Percentiles rank a stretch among this genome's conserved stretches.
phyloP scores from a whole-genome alignment of 2,113 vertebrate genomes.

The Tupaia tana region DNA sequence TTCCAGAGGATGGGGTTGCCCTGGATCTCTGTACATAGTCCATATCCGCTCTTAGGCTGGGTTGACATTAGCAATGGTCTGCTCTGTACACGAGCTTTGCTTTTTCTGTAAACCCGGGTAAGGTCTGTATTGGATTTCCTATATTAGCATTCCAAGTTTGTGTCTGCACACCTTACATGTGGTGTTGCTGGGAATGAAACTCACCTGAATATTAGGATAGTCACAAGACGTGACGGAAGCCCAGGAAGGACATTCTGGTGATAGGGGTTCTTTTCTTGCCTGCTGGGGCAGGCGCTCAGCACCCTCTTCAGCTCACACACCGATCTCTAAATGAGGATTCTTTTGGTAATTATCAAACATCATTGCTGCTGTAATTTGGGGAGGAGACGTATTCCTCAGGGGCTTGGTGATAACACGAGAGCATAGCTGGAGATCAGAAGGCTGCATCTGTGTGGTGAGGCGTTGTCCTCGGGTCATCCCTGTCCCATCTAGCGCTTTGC shows the following conservation, averaged over 20 bases:
- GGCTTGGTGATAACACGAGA: not conserved
- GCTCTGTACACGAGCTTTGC: conserved; percentile 42
- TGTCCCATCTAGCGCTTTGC: not conserved
- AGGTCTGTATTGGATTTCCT: conserved; percentile 75
- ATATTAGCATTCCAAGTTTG: conserved; percentile 81
- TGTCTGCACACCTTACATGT: conserved; percentile 70
- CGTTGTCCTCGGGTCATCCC: not conserved
- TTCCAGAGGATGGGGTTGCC: not conserved
- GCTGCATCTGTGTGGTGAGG: not conserved
- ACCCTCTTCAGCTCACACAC: conserved; percentile 74
- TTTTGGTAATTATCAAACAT: conserved; percentile 71
- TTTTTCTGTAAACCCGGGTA: conserved; percentile 74
- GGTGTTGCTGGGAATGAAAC: conserved; percentile 82
- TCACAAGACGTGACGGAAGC: conserved; percentile 80
- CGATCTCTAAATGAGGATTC: conserved; percentile 56
- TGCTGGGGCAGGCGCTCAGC: conserved; percentile 76
- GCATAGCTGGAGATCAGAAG: not conserved
- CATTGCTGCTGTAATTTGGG: conserved; percentile 25
- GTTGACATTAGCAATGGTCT: conserved; percentile 71
- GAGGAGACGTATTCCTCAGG: not conserved
- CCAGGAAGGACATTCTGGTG: conserved; percentile 78
- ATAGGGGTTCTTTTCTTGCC: conserved; percentile 64
- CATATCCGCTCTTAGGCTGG: not conserved
- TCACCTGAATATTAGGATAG: conserved; percentile 83
- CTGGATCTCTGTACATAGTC: not conserved